Base-by-base conservation (phyloP, 2,113 vertebrate genomes). In the Macquaria australasica region DNA sequence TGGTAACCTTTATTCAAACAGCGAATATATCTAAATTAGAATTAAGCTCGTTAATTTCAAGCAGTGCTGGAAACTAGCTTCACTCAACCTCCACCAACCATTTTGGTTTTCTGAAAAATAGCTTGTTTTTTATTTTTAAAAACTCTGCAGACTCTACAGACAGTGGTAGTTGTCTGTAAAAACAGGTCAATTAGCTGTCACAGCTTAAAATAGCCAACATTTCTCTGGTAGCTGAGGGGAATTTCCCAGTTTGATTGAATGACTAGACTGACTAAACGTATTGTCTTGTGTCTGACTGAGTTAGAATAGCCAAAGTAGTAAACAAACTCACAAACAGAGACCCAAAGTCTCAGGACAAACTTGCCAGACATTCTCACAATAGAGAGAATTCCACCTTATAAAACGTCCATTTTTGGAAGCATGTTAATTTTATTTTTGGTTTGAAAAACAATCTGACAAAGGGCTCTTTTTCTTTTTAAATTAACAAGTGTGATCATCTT, bases 281-380 rank as follows among this genome's bases (percentile, higher is more conserved):
- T 71, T 63, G 43, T 80, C 70, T 34, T 51, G 25, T 56, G 72
- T 72, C 72, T 73, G 48, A 70, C 31, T 73, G 43, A 70, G 70
- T 51, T 77, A 56, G 14, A 81, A 62, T 1, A 21, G 9, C 34
- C 1, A 7, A n/a, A 8, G 0, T 4, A 25, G 43, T n/a, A 37
- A 77, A 63, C 37, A 74, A 31, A 18, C 14, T 43, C 28, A 31
- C 28, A 31, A 21, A 75, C 39, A 16, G 39, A 48, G 56, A 4
- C 16, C 11, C 3, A 16, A 31, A 16, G 16, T 72, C 72, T 25
- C 53, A 16, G 3, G 45, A 62, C 69, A 70, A 8, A 14, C 25
- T 51, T 41, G 4, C 39, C 34, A 68, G 55, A 68, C 28, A 25
- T 21, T 25, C 62, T 37, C 23, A 81, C 72, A 69, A 70, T 0